Percentiles rank a stretch among this genome's conserved stretches.
These are phyloP conservation scores for Toxonevra muliebris DNA, from an alignment of 2,888 invertebrate species.

Conservation along the genomic window DNA sequence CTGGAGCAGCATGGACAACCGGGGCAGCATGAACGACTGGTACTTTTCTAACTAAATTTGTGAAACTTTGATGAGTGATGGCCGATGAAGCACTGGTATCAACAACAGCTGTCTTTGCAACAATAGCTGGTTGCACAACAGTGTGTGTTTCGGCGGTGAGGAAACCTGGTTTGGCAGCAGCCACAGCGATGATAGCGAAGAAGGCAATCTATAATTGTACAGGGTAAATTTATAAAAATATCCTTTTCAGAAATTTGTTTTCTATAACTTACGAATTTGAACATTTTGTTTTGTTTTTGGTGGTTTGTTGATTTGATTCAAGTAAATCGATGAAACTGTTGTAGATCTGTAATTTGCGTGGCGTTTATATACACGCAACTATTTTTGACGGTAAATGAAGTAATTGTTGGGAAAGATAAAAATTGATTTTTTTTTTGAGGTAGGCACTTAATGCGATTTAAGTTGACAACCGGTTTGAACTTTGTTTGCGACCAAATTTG, in stretches of 20 bases:
- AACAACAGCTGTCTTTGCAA: slow-evolving; percentile 57
- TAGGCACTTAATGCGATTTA: slow-evolving; percentile 40
- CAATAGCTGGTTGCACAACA: slow-evolving; percentile 55
- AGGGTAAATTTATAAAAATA: too few species aligned
- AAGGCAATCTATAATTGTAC: slow-evolving; percentile 66
- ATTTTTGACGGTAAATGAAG: too few species aligned
- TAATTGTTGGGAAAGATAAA: slow-evolving; percentile 2
- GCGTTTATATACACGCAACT: slow-evolving; percentile 48
- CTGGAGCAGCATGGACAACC: slow-evolving; percentile 40
- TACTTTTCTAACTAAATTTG: slow-evolving; percentile 67
- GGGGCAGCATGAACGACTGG: slow-evolving; percentile 53
- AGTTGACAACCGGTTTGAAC: slow-evolving; percentile 49
- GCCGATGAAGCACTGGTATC: slow-evolving; percentile 64
- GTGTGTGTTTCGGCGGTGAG: slow-evolving; percentile 53
- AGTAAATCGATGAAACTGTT: slow-evolving; percentile 52
- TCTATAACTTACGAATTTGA: slow-evolving; percentile 60
- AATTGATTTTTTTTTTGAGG: not conserved
- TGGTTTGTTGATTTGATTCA: slow-evolving; percentile 38
- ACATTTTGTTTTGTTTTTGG: slow-evolving; percentile 53
- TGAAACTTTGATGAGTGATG: slow-evolving; percentile 69
- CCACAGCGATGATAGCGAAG: slow-evolving; percentile 69
- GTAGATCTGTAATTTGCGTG: slow-evolving; percentile 33
- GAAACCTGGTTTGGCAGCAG: slow-evolving; percentile 59
- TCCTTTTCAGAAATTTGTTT: too few species aligned
- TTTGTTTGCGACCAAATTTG: not conserved